A percentile compares a stretch with the other conserved stretches of the same genome.
phyloP scores from a whole-genome alignment of 53 echinoderm and acorn worm genomes.

The Arbacia lixula region DNA sequence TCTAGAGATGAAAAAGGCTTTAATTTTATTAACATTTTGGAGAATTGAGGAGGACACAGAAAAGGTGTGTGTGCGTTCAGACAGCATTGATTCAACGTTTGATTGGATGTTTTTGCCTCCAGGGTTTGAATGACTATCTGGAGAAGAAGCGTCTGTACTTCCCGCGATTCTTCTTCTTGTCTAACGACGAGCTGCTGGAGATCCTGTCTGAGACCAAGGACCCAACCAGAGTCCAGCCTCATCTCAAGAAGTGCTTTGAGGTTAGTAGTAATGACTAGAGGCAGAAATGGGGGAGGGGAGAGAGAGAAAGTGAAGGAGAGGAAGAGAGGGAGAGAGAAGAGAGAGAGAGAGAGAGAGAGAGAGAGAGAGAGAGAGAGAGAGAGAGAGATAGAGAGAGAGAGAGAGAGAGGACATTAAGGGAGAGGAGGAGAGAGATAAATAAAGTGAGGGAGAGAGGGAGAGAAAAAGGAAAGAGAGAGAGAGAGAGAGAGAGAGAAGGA shows the following conservation, averaged over 20 bases:
- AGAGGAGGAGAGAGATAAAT: not conserved
- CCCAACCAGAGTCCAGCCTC: constrained; percentile 97
- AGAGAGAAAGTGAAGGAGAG: not conserved
- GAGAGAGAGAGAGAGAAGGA: no score
- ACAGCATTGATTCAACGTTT: no score
- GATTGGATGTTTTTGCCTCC: no score
- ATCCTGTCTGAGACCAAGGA: constrained; percentile 99
- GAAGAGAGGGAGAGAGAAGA: not conserved
- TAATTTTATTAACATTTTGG: no score
- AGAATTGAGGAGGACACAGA: no score
- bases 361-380: not conserved
- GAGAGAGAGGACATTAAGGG: not conserved
- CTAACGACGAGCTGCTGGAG: constrained; percentile 97
- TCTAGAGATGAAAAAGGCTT: no score
- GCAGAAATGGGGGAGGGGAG: not conserved
- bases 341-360: not conserved
- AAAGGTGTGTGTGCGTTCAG: no score
- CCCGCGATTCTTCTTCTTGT: constrained; percentile 99
- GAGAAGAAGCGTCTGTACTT: constrained; percentile 99
- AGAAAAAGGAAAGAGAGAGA: no score
- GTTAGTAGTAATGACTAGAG: not conserved
- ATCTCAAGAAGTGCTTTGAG: constrained; percentile 99
- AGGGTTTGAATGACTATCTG: constrained; percentile 98
- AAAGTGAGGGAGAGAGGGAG: no score
- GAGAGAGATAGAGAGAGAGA: not conserved